Base-by-base conservation (phyloP, 2,888 invertebrate species). In the Hypselothyrea guttata region DNA sequence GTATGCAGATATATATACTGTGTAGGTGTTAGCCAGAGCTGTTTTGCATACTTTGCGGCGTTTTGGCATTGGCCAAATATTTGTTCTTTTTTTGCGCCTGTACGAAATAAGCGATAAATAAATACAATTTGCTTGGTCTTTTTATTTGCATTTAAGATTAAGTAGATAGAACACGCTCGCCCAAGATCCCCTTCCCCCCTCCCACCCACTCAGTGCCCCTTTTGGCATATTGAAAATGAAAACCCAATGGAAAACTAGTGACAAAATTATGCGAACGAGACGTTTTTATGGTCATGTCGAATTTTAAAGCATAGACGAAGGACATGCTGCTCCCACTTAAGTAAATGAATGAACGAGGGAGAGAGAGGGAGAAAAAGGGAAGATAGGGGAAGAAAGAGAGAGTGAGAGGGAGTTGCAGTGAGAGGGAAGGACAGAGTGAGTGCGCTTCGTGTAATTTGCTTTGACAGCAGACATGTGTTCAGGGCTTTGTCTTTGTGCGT, bases 61-160 rank as follows among this genome's bases (percentile, higher is more conserved):
- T 54, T 64, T 47, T 64, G 75, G 75, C 74, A 60, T 75, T 77
- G 61, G 53, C 53, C 79, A 84, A 81, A 84, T 78, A 81, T 84
- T 82, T 84, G 79, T 44, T 38, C 61, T 40, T 67, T 71, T 69
- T 68, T 77, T 61, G 62, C 59, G 37, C 52, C 5, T 37, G 71
- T 57, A 78, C 66, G 51, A 84, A 77, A 79, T 84, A 84, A 84
- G 78, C 84, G 84, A 84, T 82, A 82, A 84, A 79, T 84, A 84
- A 82, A 79, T 84, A 79, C 73, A 79, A 84, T 84, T 82, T 79
- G 65, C 64, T 69, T 74, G 66, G 38, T 56, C 59, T 65, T 60
- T 76, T 71, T 81, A 84, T 78, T 81, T 78, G 69, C 68, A 82
- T 84, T 82, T 61, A 58, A 84, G 78, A 78, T 78, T 65, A 63